Evolutionary conservation across 2,888 invertebrate genomes (phyloP).

Genomic region (Aphodius sticticus): DNA sequence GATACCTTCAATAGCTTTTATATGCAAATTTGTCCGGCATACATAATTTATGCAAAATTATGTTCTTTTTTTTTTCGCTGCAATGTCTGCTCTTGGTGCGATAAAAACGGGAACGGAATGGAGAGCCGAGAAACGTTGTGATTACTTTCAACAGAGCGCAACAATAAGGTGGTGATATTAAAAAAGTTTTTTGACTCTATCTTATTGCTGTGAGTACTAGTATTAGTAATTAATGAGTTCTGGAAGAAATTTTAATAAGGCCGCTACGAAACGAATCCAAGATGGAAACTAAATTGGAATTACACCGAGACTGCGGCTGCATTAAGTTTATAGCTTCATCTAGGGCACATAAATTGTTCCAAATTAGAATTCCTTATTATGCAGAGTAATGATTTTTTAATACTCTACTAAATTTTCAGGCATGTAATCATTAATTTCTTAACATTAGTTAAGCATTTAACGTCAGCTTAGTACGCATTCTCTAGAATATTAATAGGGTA

Average conservation of each 20-base stretch:
- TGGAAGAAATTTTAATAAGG: not conserved
- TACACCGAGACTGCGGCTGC: not conserved
- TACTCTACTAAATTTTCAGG: not conserved
- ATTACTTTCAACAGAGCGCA: not conserved
- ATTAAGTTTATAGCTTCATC: slow-evolving; percentile 4
- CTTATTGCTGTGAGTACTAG: not conserved
- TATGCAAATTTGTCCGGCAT: not conserved
- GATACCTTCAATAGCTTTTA: not conserved
- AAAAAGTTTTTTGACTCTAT: not conserved
- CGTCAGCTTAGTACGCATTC: too few relatives aligned
- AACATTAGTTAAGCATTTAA: not conserved
- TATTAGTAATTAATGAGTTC: slow-evolving; percentile 4
- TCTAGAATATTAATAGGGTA: too few relatives aligned
- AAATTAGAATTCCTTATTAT: not conserved
- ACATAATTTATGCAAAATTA: not conserved
- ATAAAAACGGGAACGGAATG: not conserved
- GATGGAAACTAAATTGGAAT: too few relatives aligned
- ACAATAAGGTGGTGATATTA: not conserved
- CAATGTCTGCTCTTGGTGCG: not conserved
- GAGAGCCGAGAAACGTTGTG: not conserved
- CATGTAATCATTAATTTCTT: not conserved
- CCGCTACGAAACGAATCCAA: not conserved
- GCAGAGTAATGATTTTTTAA: not conserved
- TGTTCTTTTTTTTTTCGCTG: not conserved
- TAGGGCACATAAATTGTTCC: not conserved